Conservation (phyloP, 2,113 vertebrate species). For the Anser brachyrhynchus region DNA sequence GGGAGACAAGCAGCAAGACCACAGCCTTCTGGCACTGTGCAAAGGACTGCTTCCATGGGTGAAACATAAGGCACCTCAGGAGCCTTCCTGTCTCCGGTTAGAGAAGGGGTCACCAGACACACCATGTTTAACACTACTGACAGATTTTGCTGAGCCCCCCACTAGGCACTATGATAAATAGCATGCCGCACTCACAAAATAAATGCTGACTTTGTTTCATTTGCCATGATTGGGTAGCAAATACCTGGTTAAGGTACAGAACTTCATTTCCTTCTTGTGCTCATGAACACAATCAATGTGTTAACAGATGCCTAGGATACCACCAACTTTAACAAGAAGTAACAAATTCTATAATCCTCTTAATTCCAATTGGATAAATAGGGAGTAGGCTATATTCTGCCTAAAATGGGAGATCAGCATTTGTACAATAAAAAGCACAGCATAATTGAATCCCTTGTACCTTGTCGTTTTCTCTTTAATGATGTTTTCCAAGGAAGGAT, state of each 20-base stretch:
- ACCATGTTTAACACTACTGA: neutral
- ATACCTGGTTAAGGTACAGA: neutral
- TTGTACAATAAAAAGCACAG: neutral
- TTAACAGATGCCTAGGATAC: neutral
- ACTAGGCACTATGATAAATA: neutral
- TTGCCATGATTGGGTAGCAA: neutral
- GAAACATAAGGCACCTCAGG: neutral
- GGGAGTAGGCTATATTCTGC: neutral
- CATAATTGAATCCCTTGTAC: neutral
- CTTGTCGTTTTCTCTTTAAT: neutral
- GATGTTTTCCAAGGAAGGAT: neutral
- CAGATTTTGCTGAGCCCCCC: neutral
- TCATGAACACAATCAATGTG: neutral
- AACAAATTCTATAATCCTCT: neutral
- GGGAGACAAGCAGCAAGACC: neutral
- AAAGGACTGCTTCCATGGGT: rapidly evolving
- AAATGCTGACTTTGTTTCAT: neutral
- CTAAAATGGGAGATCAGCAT: neutral
- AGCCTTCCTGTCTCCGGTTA: neutral
- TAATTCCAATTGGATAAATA: neutral
- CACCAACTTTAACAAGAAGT: neutral
- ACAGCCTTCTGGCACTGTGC: neutral
- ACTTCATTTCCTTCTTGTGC: neutral
- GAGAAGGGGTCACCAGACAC: neutral
- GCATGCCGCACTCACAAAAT: neutral